These are phyloP conservation scores for Calypte anna DNA, from an alignment of 2,113 vertebrate genomes.

Conservation along the genomic window DNA sequence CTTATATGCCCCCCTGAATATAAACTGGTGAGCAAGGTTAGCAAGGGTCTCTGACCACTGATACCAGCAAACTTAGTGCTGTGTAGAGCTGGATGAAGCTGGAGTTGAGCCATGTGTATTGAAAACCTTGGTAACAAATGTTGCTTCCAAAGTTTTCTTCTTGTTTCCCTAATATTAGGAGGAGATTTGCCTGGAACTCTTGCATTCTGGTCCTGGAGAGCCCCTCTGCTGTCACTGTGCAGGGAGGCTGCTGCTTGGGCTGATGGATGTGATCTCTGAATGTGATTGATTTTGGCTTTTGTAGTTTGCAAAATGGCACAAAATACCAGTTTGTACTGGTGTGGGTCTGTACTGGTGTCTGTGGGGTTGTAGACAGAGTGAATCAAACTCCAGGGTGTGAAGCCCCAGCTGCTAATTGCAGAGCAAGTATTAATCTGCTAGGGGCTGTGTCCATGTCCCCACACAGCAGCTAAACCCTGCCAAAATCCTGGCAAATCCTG, in stretches of 20 bases:
- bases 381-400: accelerated
- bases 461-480: neutral
- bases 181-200: neutral
- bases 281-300: accelerated
- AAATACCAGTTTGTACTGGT: no score
- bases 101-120: neutral
- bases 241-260: neutral
- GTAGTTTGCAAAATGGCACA: neutral
- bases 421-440: neutral
- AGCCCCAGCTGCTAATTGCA: neutral
- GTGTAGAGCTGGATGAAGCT: accelerated
- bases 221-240: accelerated
- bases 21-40: neutral
- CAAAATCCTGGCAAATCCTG: neutral
- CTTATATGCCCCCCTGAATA: neutral
- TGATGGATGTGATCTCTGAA: accelerated
- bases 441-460: neutral
- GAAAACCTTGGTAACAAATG: neutral
- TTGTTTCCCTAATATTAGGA: accelerated
- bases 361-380: neutral
- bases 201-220: neutral
- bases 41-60: accelerated
- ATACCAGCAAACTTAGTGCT: neutral
- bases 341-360: accelerated
- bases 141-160: neutral